Percentiles rank a stretch among this genome's conserved stretches.
These are phyloP conservation scores for Pedionomus torquatus DNA, from an alignment of 2,113 vertebrate species.

Conservation along the genomic window DNA sequence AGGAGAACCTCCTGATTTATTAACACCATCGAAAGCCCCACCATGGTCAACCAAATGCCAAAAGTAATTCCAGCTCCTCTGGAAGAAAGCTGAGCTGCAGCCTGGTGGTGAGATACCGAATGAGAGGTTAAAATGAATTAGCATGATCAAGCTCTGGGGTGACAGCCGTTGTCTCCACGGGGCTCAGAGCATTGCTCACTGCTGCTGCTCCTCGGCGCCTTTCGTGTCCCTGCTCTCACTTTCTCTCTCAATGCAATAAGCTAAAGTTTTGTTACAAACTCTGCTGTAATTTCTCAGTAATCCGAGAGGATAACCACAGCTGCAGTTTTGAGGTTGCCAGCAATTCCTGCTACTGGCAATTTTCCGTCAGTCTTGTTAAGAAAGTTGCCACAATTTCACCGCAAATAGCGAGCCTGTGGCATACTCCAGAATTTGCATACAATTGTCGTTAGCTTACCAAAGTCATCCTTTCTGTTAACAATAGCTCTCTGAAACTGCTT, in stretches of 20 bases:
- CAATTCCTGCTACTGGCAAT: slow-evolving; percentile 73
- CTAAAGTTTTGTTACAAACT: slow-evolving; percentile 63
- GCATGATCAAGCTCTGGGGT: not conserved
- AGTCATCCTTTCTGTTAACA: slow-evolving; percentile 65
- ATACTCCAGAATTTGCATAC: slow-evolving; percentile 72
- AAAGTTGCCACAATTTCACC: slow-evolving; percentile 70
- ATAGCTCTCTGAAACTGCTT: slow-evolving; percentile 39
- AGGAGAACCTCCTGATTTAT: not conserved
- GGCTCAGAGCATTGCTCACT: not conserved
- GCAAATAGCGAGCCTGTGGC: slow-evolving; percentile 70
- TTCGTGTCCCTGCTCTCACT: slow-evolving; percentile 19
- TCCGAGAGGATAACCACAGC: slow-evolving; percentile 71
- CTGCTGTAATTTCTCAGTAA: slow-evolving; percentile 69
- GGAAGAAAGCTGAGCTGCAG: not conserved
- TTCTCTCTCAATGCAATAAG: slow-evolving; percentile 30
- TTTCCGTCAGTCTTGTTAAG: slow-evolving; percentile 67
- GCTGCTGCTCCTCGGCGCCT: not conserved
- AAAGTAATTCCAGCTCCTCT: not conserved
- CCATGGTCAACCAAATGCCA: not conserved
- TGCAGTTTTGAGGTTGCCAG: slow-evolving; percentile 72
- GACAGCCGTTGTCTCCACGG: not conserved
- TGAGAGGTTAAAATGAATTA: not conserved
- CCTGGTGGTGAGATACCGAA: not conserved
- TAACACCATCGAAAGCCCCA: not conserved
- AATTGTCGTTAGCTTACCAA: slow-evolving; percentile 57